phyloP scores from a whole-genome alignment of 2,888 invertebrate genomes.

The Cremastinae sp. region DNA sequence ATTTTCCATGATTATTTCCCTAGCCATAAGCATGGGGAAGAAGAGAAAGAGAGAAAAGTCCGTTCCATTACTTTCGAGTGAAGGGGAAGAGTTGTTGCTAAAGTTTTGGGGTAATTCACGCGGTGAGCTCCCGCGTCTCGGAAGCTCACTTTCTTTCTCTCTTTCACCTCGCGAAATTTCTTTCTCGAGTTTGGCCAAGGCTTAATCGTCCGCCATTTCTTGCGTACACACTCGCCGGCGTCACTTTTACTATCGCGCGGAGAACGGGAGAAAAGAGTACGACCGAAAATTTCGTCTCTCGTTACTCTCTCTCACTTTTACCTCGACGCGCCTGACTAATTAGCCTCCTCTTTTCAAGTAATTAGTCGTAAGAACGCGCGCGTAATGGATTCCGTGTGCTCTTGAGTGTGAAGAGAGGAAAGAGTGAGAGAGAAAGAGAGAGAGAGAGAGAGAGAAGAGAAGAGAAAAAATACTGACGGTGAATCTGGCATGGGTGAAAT shows the following conservation, averaged over 20 bases:
- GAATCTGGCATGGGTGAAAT: too few relatives aligned
- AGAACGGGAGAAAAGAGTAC: conserved; percentile 12
- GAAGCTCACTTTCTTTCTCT: conserved; percentile 25
- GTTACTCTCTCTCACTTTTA: conserved; percentile 17
- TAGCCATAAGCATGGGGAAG: background rate
- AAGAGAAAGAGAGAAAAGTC: background rate
- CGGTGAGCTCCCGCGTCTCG: conserved; percentile 40
- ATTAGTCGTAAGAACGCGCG: conserved; percentile 65
- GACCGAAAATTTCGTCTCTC: conserved; percentile 21
- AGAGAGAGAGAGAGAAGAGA: too few relatives aligned
- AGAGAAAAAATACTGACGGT: background rate
- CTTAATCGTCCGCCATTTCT: conserved; percentile 41
- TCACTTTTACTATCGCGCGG: background rate
- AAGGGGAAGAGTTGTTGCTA: conserved; percentile 2
- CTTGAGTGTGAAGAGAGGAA: conserved; percentile 54
- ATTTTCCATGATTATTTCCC: conserved; percentile 49
- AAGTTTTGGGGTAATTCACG: conserved; percentile 50
- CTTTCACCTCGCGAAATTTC: conserved; percentile 10
- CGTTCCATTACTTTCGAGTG: conserved; percentile 11
- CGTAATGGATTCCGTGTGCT: conserved; percentile 59
- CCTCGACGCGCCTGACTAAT: conserved; percentile 63
- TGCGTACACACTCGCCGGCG: conserved; percentile 29
- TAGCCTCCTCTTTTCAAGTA: conserved; percentile 65
- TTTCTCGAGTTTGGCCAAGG: conserved; percentile 38
- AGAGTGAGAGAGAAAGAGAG: too few relatives aligned